A percentile compares a stretch with the other conserved stretches of the same genome.
Conservation (phyloP, 92 coral and sea anemone genomes). For the Umimayanthus kanabou region DNA sequence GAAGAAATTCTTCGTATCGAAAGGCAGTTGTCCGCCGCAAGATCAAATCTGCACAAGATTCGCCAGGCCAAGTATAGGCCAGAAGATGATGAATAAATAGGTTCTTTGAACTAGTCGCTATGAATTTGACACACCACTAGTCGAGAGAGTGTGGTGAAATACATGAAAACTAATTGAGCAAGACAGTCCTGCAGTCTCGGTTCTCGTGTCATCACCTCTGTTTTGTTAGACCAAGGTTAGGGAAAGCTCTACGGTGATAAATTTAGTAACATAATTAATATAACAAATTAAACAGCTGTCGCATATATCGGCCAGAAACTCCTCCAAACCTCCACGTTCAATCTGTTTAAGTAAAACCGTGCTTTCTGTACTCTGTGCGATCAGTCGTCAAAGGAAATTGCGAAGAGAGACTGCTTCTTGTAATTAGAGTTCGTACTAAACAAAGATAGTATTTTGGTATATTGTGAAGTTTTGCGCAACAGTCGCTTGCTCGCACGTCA, state of each 20-base stretch:
- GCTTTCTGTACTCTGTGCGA: neutral
- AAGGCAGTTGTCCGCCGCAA: constrained; percentile 84
- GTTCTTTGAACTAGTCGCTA: neutral
- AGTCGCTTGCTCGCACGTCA: neutral
- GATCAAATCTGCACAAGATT: constrained; percentile 81
- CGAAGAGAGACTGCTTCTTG: too few species aligned
- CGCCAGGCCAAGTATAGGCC: constrained; percentile 91
- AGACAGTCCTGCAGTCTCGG: neutral
- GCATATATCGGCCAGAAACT: neutral
- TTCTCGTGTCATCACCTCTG: neutral
- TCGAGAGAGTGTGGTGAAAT: neutral
- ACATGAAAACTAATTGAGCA: neutral
- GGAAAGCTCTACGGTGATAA: neutral
- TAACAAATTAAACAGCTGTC: neutral
- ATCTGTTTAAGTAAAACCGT: neutral
- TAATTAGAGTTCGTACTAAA: too few species aligned
- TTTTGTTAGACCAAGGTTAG: neutral
- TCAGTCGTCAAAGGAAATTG: neutral
- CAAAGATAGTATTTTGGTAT: too few species aligned
- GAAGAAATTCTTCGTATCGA: constrained; percentile 94
- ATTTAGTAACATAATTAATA: neutral
- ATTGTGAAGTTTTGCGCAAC: too few species aligned
- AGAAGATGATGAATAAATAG: constrained; percentile 76
- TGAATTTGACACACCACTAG: neutral
- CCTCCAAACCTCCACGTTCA: neutral